These are phyloP conservation scores for Lophotis ruficrista DNA, from an alignment of 2,113 vertebrate species.

Conservation along the genomic window DNA sequence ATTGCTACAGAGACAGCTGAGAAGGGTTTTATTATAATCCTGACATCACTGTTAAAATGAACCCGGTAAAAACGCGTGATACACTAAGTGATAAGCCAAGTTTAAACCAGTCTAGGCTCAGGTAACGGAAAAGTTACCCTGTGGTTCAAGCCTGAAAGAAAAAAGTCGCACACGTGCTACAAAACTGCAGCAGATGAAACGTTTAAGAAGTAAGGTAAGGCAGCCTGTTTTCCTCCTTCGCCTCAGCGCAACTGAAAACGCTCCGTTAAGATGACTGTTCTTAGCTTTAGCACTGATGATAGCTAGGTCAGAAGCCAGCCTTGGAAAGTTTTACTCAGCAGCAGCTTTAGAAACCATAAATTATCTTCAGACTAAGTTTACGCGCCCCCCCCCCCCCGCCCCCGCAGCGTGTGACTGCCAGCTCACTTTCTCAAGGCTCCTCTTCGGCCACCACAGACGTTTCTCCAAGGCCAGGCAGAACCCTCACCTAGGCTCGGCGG, in stretches of 20 bases:
- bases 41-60: neutral
- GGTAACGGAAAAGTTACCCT: neutral
- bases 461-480: neutral
- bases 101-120: neutral
- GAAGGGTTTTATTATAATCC: neutral
- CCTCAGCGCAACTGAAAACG: conserved; percentile 16
- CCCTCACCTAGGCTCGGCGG: neutral
- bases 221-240: neutral
- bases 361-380: conserved; percentile 49
- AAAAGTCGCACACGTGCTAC: neutral
- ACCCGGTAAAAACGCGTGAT: accelerated
- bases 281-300: conserved; percentile 20
- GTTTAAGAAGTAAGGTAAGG: neutral
- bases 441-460: neutral
- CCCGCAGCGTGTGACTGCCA: neutral
- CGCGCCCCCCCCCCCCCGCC: neutral
- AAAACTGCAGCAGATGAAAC: neutral
- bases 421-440: neutral
- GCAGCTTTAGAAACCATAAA: conserved; percentile 64
- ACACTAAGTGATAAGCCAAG: neutral
- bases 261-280: conserved; percentile 21
- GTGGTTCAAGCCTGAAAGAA: accelerated
- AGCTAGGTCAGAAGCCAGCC: conserved; percentile 37
- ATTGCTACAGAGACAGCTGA: neutral
- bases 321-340: conserved; percentile 69